A percentile compares a stretch with the other conserved stretches of the same genome.
These are phyloP conservation scores for Cinclus cinclus DNA, from an alignment of 2,113 vertebrate species.

Conservation along the genomic window DNA sequence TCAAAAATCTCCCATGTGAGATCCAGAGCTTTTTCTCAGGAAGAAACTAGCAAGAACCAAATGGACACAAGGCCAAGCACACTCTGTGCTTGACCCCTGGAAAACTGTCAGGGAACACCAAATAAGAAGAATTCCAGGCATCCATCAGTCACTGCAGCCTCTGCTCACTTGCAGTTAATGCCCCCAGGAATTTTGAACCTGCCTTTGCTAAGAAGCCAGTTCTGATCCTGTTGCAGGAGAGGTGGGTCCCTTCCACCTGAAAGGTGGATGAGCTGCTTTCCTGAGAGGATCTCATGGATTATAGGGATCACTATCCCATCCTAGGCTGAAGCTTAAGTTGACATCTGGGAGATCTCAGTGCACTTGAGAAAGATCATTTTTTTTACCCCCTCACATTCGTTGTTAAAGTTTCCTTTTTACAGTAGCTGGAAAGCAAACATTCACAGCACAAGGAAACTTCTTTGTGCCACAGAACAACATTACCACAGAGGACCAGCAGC, in stretches of 20 bases:
- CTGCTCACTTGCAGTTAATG: not conserved
- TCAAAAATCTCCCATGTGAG: not conserved
- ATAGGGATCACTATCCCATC: too few relatives aligned
- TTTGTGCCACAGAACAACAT: slow-evolving; percentile 11
- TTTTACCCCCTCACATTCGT: not conserved
- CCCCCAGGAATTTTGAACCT: not conserved
- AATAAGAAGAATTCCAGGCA: not conserved
- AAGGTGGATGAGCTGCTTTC: not conserved
- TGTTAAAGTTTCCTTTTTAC: not conserved
- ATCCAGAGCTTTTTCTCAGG: not conserved
- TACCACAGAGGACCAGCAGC: not conserved
- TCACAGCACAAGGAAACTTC: not conserved
- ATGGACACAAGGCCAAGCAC: not conserved
- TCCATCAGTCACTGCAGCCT: not conserved
- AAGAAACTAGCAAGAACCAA: not conserved
- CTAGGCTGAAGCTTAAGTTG: not conserved
- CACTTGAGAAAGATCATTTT: not conserved
- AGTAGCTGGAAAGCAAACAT: slow-evolving; percentile 31
- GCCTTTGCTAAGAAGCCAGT: not conserved
- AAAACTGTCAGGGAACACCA: not conserved
- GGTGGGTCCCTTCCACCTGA: not conserved
- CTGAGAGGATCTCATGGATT: not conserved
- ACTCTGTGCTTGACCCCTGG: not conserved
- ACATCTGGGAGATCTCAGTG: not conserved
- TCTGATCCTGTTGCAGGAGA: not conserved